Percentiles rank a stretch among this genome's conserved stretches.
phyloP scores from a whole-genome alignment of 2,797 vertebrate genomes.

The Sebastes variabilis region DNA sequence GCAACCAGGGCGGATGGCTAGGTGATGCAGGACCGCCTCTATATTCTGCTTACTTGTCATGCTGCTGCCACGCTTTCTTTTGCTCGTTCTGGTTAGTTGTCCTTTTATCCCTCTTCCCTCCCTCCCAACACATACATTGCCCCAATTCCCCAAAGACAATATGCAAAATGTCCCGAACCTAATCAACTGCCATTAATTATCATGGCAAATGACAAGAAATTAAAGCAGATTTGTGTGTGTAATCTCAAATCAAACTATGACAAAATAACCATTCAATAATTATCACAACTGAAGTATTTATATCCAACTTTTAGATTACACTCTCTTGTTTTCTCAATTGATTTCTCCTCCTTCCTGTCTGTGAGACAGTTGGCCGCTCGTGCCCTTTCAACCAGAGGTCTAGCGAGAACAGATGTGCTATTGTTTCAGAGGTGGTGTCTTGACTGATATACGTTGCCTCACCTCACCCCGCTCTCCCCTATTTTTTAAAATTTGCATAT shows the following conservation, averaged over 20 bases:
- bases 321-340: constrained; percentile 8
- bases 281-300: background rate
- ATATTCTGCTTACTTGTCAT: constrained; percentile 75
- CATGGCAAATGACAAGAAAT: background rate
- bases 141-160: background rate
- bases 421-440: constrained; percentile 56
- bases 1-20: constrained; percentile 79
- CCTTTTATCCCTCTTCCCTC: constrained; percentile 15
- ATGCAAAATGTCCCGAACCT: constrained; percentile 11
- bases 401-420: constrained; percentile 63
- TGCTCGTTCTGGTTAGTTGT: constrained; percentile 44
- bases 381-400: constrained; percentile 56
- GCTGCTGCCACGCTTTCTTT: constrained; percentile 67
- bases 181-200: constrained; percentile 13
- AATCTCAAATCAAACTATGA: background rate
- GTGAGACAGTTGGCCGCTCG: constrained; percentile 48
- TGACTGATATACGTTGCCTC: constrained; percentile 39
- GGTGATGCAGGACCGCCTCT: constrained; percentile 77
- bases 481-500: constrained; percentile 7
- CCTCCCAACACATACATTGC: background rate
- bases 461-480: background rate
- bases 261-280: background rate
- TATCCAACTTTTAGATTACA: constrained; percentile 1
- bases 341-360: constrained; percentile 42
- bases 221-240: background rate